Evolutionary conservation across 2,797 vertebrate species (phyloP).

Genomic region (Falco concolor): DNA sequence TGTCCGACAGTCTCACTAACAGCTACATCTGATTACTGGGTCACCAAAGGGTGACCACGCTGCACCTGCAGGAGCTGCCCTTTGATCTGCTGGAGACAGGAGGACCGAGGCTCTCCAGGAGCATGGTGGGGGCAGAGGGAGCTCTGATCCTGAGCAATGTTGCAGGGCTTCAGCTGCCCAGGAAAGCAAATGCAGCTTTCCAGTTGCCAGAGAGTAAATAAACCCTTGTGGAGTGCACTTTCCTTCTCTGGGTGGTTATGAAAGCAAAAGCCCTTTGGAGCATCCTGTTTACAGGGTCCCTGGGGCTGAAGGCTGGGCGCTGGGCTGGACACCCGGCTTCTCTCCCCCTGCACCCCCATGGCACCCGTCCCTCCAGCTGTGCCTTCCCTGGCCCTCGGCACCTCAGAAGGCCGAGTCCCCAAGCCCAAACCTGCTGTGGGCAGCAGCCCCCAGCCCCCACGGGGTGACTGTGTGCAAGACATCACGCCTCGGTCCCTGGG

Average conservation of each 20-base stretch:
- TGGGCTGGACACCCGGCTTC: not conserved
- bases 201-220: not conserved
- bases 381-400: not conserved
- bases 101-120: fast-evolving
- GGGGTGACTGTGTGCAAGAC: not conserved
- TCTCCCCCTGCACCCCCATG: not conserved
- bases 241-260: not conserved
- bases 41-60: constrained; percentile 49
- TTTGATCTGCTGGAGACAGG: not conserved
- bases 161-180: not conserved
- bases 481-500: fast-evolving
- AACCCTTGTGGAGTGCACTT: not conserved
- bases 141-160: not conserved
- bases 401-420: not conserved
- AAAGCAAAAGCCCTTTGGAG: not conserved
- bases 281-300: not conserved
- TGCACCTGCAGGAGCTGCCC: not conserved
- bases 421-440: not conserved
- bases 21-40: constrained; percentile 82
- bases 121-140: not conserved
- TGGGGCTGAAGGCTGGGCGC: not conserved
- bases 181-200: not conserved
- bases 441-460: not conserved
- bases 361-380: not conserved
- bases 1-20: constrained; percentile 60